Conservation (phyloP, 2,113 vertebrate genomes). For the Rafetus swinhoei region DNA sequence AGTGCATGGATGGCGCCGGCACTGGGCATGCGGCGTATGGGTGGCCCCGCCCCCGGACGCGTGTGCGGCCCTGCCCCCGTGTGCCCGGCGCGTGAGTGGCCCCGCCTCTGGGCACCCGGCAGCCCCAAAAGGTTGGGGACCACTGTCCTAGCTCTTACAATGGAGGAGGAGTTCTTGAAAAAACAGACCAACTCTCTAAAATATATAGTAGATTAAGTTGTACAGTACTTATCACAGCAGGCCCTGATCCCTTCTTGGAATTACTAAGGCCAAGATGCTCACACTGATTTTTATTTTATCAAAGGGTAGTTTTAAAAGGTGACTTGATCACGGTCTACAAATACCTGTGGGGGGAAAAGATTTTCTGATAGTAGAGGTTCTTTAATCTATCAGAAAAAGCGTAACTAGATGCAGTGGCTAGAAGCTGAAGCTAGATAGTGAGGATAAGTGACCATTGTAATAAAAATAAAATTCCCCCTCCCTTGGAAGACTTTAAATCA, state of each 20-base stretch:
- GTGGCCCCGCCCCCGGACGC: no score
- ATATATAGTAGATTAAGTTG: rapidly evolving
- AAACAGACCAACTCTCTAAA: no score
- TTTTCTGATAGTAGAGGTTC: slow-evolving; percentile 23
- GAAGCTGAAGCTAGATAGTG: slow-evolving; percentile 52
- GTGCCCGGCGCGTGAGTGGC: no score
- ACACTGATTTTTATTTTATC: not conserved
- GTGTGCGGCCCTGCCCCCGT: no score
- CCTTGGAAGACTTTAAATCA: slow-evolving; percentile 56
- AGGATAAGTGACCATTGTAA: slow-evolving; percentile 63
- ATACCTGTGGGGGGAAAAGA: not conserved
- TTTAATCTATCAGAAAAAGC: not conserved
- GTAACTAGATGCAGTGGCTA: not conserved
- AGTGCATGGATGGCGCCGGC: no score
- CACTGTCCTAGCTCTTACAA: no score
- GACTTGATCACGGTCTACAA: slow-evolving; percentile 43
- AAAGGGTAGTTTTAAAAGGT: slow-evolving; percentile 56
- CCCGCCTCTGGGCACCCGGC: no score
- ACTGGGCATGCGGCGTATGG: no score
- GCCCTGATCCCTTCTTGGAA: not conserved
- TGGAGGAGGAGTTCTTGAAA: no score
- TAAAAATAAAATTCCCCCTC: slow-evolving; percentile 43
- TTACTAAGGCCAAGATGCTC: slow-evolving; percentile 29
- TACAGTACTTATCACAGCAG: rapidly evolving
- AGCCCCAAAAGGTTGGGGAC: no score